Evolutionary conservation across 2,888 invertebrate genomes (phyloP).

Genomic region (Limnephilus rhombicus): DNA sequence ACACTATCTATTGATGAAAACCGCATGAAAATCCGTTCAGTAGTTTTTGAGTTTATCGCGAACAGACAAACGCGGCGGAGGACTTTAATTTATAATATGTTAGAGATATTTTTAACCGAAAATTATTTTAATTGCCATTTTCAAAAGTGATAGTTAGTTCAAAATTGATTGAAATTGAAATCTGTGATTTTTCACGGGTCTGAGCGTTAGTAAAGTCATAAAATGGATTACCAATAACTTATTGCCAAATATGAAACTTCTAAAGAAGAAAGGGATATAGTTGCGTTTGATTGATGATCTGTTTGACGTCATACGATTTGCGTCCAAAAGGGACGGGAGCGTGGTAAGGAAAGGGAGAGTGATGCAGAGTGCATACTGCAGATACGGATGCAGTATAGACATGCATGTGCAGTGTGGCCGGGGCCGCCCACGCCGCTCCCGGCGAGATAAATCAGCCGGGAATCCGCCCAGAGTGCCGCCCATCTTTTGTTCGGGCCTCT

Average conservation of each 20-base stretch:
- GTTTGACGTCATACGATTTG: background rate
- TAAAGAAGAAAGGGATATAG: background rate
- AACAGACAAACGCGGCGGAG: too few species aligned
- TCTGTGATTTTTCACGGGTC: too few species aligned
- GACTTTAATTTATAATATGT: too few species aligned
- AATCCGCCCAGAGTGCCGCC: constrained; percentile 28
- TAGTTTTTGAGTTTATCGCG: too few species aligned
- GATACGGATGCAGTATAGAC: background rate
- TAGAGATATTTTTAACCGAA: too few species aligned
- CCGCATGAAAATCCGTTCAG: too few species aligned
- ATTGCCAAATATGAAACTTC: background rate
- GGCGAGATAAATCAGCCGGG: constrained; percentile 18
- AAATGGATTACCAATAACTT: background rate
- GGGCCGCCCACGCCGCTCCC: constrained; percentile 12
- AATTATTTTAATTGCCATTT: too few species aligned
- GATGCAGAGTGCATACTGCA: background rate
- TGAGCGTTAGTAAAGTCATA: background rate
- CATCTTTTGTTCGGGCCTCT: background rate
- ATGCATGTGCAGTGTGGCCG: background rate
- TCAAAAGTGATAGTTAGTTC: too few species aligned
- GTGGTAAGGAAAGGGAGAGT: background rate
- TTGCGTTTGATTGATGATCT: background rate
- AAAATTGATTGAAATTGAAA: too few species aligned
- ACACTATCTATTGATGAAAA: too few species aligned
- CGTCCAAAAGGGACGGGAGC: background rate